Evolutionary conservation across 2,888 invertebrate genomes (phyloP), one percentile per base, ranked within the genome.

Genomic region (Stenodera caucasica): DNA sequence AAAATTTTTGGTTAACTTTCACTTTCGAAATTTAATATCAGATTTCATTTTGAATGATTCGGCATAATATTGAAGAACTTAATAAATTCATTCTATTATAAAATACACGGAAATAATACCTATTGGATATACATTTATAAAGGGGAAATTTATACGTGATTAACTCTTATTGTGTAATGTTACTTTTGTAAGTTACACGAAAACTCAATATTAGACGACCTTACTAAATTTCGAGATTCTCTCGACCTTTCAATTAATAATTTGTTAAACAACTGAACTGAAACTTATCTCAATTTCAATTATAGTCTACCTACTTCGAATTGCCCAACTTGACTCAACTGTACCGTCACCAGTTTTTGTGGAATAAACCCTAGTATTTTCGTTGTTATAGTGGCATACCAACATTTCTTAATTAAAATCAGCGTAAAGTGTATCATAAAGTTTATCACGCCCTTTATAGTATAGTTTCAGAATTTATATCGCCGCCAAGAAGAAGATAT

Each of bases 351-450:
- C 1, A 18, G 21, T 40, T 40, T 40, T 18, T 4, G 21, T 18
- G 40, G 18, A 40, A 40, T 40, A 40, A 40, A 40, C 21, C 21
- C 9, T 40, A 40, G 40, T 21, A 40, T 40, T 21, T 40, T 21
- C 40, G 40, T 40, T 40, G 18, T 21, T 18, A 18, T 40, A 61
- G 55, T 58, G 55, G 61, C 45, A 51, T 55, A 55, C 55, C 62
- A 35, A 62, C 53, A 62, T 56, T 58, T 62, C 58, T 56, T 59
- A 62, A 62, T 62, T 62, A 62, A 62, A 62, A 62, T 62, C 58
- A 62, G 53, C 49, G 55, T 62, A 62, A 59, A 62, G 56, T 62
- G 58, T 58, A 62, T 58, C 58, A 62, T 62, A 62, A 56, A 62
- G 55, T 58, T 58, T 62, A 62, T 62, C 53, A 49, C 58, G 53